Evolutionary conservation across 2,113 vertebrate species (phyloP), one percentile per base, ranked within the genome.

Genomic region (Camelus dromedarius): DNA sequence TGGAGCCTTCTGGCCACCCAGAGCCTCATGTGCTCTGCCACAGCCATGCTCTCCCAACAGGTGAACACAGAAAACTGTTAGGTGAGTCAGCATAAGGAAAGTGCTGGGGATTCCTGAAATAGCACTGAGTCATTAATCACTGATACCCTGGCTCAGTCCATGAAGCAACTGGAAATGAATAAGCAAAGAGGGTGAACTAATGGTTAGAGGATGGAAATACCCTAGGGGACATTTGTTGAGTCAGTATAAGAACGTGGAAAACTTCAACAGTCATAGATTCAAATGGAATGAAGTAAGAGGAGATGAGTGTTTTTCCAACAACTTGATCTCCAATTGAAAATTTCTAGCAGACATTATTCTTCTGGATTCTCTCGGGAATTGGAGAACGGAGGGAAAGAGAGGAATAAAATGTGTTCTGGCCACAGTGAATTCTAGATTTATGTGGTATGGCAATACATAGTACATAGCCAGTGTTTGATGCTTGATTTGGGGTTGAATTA

Each of bases 81-180:
- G 89, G 76, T 98, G 98, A 98, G 79, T 98, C 98, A 98, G 60
- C 52, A 46, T 30, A 18, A 0, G 60, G 73, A 96, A 95, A 93
- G 70, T 14, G 97, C 30, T 70, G 98, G 97, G 98, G 97, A 98
- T 98, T 99, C 98, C 97, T 98, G 97, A 95, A 96, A 97, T 75
- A 96, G 93, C 77, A 4, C 94, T 98, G 98, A 97, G 96, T 98
- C 98, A 98, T 60, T 86, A 64, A 1, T 80, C 93, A 79, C 58
- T 42, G 72, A 85, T 92, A 94, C 77, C 54, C 10, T 94, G 95
- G 96, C 89, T 96, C 96, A 66, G 93, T 94, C 82, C 10, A 12
- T 9, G 8, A 66, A 96, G 81, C 97, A 82, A 62, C 95, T 97
- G 97, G 97, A 92, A 95, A 95, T 95, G 96, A 97, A 85, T 46